A percentile compares a stretch with the other conserved stretches of the same genome.
Conservation (phyloP, 2,888 invertebrate genomes). For the Parthenolecanium corni region DNA sequence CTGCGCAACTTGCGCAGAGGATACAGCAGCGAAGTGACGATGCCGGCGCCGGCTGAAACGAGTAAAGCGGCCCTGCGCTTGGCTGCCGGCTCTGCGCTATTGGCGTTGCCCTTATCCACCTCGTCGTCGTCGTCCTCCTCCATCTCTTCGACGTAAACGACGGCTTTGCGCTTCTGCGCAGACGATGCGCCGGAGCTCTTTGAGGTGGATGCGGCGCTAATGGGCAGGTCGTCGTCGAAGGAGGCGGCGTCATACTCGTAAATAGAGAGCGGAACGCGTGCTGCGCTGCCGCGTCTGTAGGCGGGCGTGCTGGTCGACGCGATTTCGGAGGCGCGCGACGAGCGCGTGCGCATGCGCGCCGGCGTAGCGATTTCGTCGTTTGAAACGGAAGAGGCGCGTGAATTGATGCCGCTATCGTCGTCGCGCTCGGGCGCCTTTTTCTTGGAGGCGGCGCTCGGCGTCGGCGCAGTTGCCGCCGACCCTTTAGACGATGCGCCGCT, state of each 20-base stretch:
- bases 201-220: too few species aligned
- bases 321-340: conserved; percentile 4
- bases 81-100: neutral
- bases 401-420: conserved; percentile 23
- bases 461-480: too few species aligned
- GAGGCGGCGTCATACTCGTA: conserved; percentile 18
- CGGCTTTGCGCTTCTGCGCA: conserved; percentile 16
- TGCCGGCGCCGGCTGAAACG: too few species aligned
- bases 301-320: conserved; percentile 16
- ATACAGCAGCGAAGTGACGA: too few species aligned
- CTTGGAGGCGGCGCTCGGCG: neutral
- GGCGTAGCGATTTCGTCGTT: conserved; percentile 11
- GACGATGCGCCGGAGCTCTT: neutral
- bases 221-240: conserved; percentile 10
- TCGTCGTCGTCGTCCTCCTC: neutral
- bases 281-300: neutral
- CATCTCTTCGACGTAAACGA: conserved; percentile 13
- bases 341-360: conserved; percentile 11
- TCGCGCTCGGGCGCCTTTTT: neutral
- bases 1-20: too few species aligned
- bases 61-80: neutral
- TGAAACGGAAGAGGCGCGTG: conserved; percentile 15
- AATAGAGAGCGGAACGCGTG: conserved; percentile 8
- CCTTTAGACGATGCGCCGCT: neutral
- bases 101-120: neutral